Evolutionary conservation across 1,140 invertebrate genomes (phyloP).

Genomic region (Mercenaria mercenaria): DNA sequence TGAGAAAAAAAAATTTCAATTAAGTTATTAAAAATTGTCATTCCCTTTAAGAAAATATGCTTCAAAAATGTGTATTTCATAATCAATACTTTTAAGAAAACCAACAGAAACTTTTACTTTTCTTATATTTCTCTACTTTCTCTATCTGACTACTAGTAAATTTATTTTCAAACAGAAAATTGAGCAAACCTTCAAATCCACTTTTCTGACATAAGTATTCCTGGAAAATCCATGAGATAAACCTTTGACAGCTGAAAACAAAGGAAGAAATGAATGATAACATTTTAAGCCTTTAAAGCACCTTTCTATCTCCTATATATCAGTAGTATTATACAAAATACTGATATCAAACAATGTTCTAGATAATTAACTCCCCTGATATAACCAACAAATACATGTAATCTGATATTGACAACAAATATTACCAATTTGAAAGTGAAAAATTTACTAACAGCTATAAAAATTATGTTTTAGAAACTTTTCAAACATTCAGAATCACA

Average conservation of each 20-base stretch:
- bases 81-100: no score
- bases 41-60: no score
- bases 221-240: slow-evolving; percentile 79
- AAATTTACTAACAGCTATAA: background rate
- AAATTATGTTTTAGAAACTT: background rate
- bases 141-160: no score
- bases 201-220: slow-evolving; percentile 81
- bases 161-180: no score
- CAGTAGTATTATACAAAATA: background rate
- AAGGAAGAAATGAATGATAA: background rate
- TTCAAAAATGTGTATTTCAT: no score
- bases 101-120: no score
- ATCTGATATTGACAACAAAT: background rate
- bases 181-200: slow-evolving; percentile 83
- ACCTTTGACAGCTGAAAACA: slow-evolving; percentile 80
- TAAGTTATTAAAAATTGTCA: no score
- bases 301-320: background rate
- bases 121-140: no score
- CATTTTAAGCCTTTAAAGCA: background rate
- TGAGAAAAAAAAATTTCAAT: no score
- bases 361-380: slow-evolving; percentile 44
- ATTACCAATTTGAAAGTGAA: background rate
- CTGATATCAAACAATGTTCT: background rate
- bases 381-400: background rate
- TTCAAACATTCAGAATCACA: background rate